Percentiles rank a stretch among this genome's conserved stretches.
Conservation (phyloP, 2,888 invertebrate species). For the Crematogaster levior region DNA sequence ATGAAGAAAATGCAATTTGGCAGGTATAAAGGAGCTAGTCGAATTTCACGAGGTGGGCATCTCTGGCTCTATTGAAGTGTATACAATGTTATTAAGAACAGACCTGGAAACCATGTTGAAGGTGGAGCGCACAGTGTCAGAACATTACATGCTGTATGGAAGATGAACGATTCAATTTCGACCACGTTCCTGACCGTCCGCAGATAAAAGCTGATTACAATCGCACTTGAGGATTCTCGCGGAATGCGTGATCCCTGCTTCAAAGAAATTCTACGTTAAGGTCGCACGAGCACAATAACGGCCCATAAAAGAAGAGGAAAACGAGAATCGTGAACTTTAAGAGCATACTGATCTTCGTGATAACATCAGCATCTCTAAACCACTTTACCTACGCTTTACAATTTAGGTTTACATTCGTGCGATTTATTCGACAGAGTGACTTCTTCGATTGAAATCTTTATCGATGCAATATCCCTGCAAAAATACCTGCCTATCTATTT, state of each 20-base stretch:
- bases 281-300: not conserved
- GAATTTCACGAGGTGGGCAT: not conserved
- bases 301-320: not conserved
- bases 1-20: not conserved
- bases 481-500: not conserved
- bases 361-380: not conserved
- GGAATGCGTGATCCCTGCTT: not conserved
- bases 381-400: not conserved
- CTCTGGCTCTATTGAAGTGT: not conserved
- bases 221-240: not conserved
- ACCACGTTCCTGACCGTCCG: not conserved
- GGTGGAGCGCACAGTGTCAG: not conserved
- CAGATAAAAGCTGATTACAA: not conserved
- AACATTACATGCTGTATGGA: not conserved
- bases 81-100: not conserved
- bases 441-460: not conserved
- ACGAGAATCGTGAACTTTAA: not conserved
- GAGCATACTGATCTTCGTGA: not conserved
- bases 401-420: not conserved
- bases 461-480: not conserved
- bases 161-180: not conserved
- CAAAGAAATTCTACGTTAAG: not conserved
- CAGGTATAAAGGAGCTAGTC: not conserved
- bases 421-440: not conserved
- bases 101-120: not conserved